Evolutionary conservation across 2,797 vertebrate genomes (phyloP), one percentile per base, ranked within the genome.

Genomic region (Tragopan temminckii): DNA sequence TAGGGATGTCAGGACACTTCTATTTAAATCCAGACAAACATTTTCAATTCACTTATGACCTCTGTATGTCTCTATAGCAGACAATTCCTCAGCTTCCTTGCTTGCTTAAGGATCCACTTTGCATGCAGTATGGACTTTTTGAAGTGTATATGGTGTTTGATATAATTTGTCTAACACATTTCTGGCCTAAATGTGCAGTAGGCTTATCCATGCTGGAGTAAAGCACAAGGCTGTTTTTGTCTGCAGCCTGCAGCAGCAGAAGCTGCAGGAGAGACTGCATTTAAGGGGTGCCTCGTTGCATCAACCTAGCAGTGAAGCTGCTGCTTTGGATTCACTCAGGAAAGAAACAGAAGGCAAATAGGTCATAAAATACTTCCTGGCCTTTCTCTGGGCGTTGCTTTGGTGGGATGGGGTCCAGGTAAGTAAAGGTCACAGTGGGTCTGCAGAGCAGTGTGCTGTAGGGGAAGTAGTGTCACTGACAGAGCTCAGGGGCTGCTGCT

Each of bases 221-320:
- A 81, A 88, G 38, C 59, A 18, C 43, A 17, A 13, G 59, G 11
- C 13, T 17, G 42, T 4, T 69, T 80, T 53, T 62, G 43, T 40
- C 63, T 87, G 75, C 77, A n/a, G 33, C 58, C 48, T 72, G 64
- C 83, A 84, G 70, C 78, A 67, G 35, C 69, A 53, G 38, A 48
- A 48, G 25, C 33, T 7, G 25, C 13, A 9, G 8, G 80, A 52
- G 64, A 50, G 52, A 8, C 35, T 16, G 7, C 35, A 9, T 43
- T 66, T 48, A 36, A 35, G 55, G 38, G 59, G 24, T 62, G n/a
- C 12, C 40, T 61, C 10, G 1, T 33, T 36, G 36, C 36, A 8
- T 46, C 14, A 70, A 1, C 1, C 4, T 77, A 64, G 13, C 55
- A 12, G 27, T 0, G 0, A 63, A 52, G 50, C 72, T 52, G 27